Evolutionary conservation across 2,113 vertebrate species (phyloP), one percentile per base, ranked within the genome.

Genomic region (Bufo bufo): DNA sequence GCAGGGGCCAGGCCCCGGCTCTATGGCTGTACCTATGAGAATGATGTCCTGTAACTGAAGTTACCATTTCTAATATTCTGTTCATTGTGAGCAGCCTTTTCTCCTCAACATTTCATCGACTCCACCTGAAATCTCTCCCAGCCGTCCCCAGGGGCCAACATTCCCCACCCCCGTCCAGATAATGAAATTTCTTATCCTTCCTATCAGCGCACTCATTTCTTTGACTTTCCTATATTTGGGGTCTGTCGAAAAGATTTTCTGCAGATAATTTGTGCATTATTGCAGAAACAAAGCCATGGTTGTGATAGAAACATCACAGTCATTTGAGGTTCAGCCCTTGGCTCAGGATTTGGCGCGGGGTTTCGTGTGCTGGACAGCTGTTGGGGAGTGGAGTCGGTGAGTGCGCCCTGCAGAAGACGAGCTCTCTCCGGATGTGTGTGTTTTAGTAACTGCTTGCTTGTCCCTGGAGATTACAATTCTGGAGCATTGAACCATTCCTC

Each of bases 301-400:
- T 78, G 71, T 85, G 84, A 77, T 58, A 59, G 71, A 85, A 85
- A 85, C 84, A 45, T 85, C 49, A 69, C 65, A 49, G 71, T 77
- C 69, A 33, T 61, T 49, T 63, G 54, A 77, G 85, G 59, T 78
- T 63, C 74, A 50, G 58, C 74, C 45, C 69, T 85, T 77, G 85
- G 71, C 85, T 65, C 14, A 3, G 16, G 45, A 77, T 23, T 86
- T 86, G 85, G 85, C 74, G n/a, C 56, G 49, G 4, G 4, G 43
- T 23, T 52, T 47, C 49, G 72, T 77, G 85, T 86, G 56, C 47
- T n/a, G 49, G 72, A 86, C 84, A 63, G 56, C 71, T 77, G 74
- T 86, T 61, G 12, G 13, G 82, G 19, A 83, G 80, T 49, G 19
- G 43, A 82, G 47, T 83, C 61, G 45, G 65, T 49, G 4, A 43